These are phyloP conservation scores for Centroberyx gerrardi DNA, from an alignment of 2,797 vertebrate genomes.

Conservation along the genomic window DNA sequence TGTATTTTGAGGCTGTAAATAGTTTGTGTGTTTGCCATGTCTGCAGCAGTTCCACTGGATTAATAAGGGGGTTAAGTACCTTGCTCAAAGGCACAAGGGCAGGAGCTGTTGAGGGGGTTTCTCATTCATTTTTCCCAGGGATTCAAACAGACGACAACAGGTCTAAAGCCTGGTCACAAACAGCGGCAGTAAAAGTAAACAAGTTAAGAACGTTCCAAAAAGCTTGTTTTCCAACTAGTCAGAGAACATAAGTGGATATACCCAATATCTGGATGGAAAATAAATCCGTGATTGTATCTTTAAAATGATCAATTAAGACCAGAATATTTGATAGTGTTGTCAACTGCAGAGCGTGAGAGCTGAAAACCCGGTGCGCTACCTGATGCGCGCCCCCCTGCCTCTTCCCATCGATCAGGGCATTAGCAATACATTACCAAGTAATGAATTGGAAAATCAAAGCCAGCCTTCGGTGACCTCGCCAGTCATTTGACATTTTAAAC, in stretches of 20 bases:
- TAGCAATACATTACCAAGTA: constrained; percentile 49
- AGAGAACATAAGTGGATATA: too few species aligned
- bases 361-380: not conserved
- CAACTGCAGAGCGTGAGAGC: constrained; percentile 13
- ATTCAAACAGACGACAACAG: too few species aligned
- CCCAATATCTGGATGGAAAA: too few species aligned
- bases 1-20: not conserved
- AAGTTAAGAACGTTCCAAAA: too few species aligned
- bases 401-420: constrained; percentile 47
- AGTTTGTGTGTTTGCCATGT: not conserved
- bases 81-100: not conserved
- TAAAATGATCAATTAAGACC: constrained; percentile 7
- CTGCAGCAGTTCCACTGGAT: not conserved
- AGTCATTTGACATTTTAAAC: constrained; percentile 64
- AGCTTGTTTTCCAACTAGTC: too few species aligned
- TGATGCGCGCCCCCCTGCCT: not conserved
- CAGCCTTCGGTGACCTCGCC: constrained; percentile 36
- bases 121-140: too few species aligned
- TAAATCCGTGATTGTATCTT: not conserved
- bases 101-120: too few species aligned
- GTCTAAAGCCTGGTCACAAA: too few species aligned
- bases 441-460: constrained; percentile 58
- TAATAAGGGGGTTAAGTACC: not conserved
- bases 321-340: constrained; percentile 25
- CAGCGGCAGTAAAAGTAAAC: too few species aligned